phyloP scores from a whole-genome alignment of 2,888 invertebrate species.

The Microctonus aethiopoides region DNA sequence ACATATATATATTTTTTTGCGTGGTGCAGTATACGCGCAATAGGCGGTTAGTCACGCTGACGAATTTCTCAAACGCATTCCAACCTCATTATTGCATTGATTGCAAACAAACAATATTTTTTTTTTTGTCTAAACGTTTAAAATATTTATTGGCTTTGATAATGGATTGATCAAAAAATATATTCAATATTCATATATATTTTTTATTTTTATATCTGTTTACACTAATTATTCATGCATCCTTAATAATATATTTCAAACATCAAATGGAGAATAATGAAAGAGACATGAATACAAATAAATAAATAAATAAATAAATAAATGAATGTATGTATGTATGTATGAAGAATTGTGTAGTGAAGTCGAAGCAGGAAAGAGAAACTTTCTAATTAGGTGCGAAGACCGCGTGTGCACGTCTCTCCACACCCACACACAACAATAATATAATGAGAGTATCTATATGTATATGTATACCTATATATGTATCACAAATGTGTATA shows the following conservation, averaged over 20 bases:
- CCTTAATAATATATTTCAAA: not conserved
- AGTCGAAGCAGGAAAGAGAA: conserved; percentile 40
- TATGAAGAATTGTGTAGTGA: conserved; percentile 12
- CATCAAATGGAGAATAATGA: not conserved
- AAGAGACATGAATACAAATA: not conserved
- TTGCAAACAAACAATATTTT: not conserved
- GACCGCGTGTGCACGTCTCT: conserved; percentile 35
- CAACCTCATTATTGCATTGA: not conserved
- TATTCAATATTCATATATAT: not conserved
- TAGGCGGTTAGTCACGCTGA: conserved; percentile 8
- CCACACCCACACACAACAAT: conserved; percentile 30
- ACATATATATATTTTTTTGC: not conserved
- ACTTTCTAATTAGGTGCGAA: conserved; percentile 48
- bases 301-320: not conserved
- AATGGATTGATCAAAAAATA: not conserved
- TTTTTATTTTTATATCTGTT: not conserved
- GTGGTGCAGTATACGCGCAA: not conserved
- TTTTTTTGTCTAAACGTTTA: not conserved
- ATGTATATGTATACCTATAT: conserved; percentile 9
- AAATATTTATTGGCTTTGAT: not conserved
- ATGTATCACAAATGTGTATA: conserved; percentile 2
- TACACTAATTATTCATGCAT: too few relatives aligned
- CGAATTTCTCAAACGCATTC: conserved; percentile 15
- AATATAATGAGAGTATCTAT: conserved; percentile 22
- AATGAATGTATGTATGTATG: too few relatives aligned